Conservation (phyloP, 2,888 invertebrate species). For the Eupsilia transversa region DNA sequence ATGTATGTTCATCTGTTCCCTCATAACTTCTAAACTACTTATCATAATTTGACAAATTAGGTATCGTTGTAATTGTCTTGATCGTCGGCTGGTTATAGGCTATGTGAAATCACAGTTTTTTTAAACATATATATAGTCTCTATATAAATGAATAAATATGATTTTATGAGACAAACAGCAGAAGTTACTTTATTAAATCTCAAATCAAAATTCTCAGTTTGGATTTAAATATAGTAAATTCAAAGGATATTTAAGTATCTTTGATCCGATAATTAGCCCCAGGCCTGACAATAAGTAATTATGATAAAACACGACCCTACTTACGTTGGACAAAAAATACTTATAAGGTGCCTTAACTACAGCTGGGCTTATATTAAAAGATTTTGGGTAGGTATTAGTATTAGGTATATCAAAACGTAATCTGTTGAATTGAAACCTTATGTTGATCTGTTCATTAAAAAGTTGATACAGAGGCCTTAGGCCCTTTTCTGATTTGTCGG, state of each 20-base stretch:
- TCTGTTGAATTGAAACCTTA: not conserved
- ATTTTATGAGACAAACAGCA: not conserved
- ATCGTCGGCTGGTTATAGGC: too few species aligned
- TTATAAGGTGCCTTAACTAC: too few species aligned
- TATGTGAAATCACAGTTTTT: too few species aligned
- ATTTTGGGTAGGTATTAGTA: too few species aligned
- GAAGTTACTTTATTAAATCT: not conserved
- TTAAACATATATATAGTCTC: not conserved
- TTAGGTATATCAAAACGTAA: not conserved
- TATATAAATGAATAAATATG: too few species aligned
- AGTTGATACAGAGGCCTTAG: too few species aligned
- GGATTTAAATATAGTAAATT: slow-evolving; percentile 14
- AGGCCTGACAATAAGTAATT: not conserved
- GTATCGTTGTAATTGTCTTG: too few species aligned
- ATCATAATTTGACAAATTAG: too few species aligned
- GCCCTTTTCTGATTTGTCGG: too few species aligned
- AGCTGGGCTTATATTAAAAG: not conserved
- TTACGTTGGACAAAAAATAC: slow-evolving; percentile 5
- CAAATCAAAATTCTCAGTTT: not conserved
- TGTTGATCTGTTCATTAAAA: not conserved
- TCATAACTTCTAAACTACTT: too few species aligned
- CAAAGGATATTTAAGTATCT: slow-evolving; percentile 2
- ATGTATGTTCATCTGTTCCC: too few species aligned
- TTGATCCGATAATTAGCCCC: not conserved
- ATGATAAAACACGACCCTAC: slow-evolving; percentile 4